A percentile compares a stretch with the other conserved stretches of the same genome.
Conservation (phyloP, 2,797 vertebrate species). For the Lithobates pipiens region DNA sequence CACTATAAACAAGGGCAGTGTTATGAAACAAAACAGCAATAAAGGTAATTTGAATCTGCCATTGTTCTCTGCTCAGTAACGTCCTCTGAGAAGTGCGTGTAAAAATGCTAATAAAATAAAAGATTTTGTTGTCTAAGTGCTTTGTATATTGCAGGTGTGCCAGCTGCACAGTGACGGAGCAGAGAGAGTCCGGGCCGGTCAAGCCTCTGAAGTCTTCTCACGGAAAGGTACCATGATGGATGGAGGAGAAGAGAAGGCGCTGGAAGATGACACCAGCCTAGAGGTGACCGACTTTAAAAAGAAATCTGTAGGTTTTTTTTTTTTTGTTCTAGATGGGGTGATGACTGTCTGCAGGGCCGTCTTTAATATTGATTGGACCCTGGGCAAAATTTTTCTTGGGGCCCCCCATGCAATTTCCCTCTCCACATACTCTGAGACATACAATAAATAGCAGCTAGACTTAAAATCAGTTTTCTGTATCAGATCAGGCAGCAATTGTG, state of each 20-base stretch:
- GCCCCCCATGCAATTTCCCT: no score
- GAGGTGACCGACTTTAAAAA: slow-evolving; percentile 9
- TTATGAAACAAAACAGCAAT: slow-evolving; percentile 26
- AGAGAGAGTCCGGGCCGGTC: not conserved
- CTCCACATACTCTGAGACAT: no score
- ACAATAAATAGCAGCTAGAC: no score
- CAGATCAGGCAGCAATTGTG: no score
- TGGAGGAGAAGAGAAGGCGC: not conserved
- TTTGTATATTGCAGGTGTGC: slow-evolving; percentile 26
- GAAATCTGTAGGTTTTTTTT: not conserved
- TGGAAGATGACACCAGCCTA: slow-evolving; percentile 13
- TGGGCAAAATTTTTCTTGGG: no score
- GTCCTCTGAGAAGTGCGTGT: not conserved
- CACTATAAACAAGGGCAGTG: slow-evolving; percentile 29
- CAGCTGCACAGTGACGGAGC: not conserved
- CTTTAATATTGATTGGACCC: no score
- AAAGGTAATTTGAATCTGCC: slow-evolving; percentile 13
- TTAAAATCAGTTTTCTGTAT: no score
- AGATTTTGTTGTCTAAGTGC: not conserved
- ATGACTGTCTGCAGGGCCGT: no score
- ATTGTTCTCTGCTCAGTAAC: slow-evolving; percentile 8
- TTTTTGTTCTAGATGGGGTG: no score
- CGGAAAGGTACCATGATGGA: slow-evolving; percentile 25
- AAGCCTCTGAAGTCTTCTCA: not conserved
- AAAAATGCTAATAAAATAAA: not conserved